Conservation (phyloP, 1,140 invertebrate species). For the Pteromalus puparum region DNA sequence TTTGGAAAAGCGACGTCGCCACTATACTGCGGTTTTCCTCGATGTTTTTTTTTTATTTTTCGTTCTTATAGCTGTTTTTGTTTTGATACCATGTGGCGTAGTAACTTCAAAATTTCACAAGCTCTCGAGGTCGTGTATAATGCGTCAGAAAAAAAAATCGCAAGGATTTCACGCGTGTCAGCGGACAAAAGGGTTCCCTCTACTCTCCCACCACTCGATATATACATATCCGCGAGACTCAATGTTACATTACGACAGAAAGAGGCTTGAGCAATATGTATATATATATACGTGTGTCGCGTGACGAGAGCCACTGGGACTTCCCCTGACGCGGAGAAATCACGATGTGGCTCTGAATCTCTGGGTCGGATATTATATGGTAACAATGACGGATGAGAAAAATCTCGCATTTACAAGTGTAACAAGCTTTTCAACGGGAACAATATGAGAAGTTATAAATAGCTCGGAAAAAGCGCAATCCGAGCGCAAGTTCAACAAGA, state of each 20-base stretch:
- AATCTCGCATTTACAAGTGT: too few relatives aligned
- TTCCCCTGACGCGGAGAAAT: not conserved
- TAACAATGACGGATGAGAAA: too few relatives aligned
- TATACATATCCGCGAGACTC: not conserved
- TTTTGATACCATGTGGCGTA: not conserved
- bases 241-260: constrained; percentile 12
- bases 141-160: not conserved
- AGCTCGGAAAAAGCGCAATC: not conserved
- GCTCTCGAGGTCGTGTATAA: not conserved
- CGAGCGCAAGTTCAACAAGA: not conserved
- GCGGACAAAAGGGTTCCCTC: not conserved
- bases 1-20: constrained; percentile 16
- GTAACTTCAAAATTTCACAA: too few relatives aligned
- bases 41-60: not conserved
- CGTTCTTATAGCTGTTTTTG: not conserved
- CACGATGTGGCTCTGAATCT: not conserved
- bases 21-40: not conserved
- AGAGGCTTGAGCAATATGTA: constrained; percentile 9
- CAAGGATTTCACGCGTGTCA: constrained; percentile 12
- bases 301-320: not conserved
- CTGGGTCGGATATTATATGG: too few relatives aligned
- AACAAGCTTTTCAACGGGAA: too few relatives aligned
- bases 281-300: not conserved
- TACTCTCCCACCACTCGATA: not conserved
- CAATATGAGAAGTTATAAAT: not conserved